Conservation (phyloP, 2,797 vertebrate genomes). For the Spea hammondii region DNA sequence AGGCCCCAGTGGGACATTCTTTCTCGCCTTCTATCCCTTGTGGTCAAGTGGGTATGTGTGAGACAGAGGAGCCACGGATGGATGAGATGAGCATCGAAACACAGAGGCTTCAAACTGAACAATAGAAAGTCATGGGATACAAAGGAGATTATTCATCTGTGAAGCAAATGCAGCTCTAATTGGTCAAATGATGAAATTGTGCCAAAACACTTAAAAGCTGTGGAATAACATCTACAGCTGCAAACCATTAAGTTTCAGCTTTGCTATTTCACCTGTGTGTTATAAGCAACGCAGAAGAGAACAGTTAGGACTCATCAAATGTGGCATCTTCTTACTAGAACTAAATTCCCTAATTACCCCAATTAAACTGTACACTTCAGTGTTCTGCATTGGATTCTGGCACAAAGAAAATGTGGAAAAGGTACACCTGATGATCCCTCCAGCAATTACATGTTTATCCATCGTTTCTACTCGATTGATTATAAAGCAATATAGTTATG, state of each 20-base stretch:
- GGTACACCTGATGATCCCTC: not conserved
- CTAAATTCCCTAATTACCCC: not conserved
- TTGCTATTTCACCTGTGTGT: not conserved
- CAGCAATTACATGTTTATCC: not conserved
- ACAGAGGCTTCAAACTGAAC: conserved; percentile 45
- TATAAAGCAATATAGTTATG: not conserved
- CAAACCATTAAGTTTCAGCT: conserved; percentile 62
- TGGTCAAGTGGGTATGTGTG: fast-evolving
- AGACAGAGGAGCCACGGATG: conserved; percentile 12
- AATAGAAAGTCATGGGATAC: conserved; percentile 59
- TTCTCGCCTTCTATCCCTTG: conserved; percentile 51
- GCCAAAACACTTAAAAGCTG: conserved; percentile 61
- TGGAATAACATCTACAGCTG: conserved; percentile 66
- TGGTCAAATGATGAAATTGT: conserved; percentile 65
- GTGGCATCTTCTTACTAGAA: not conserved
- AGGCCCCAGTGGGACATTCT: conserved; percentile 52
- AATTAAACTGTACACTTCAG: not conserved
- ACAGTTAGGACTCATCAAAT: not conserved
- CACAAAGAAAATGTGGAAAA: not conserved
- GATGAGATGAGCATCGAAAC: conserved; percentile 45
- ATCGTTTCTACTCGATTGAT: not conserved
- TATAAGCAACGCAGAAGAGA: not conserved
- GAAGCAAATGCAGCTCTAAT: conserved; percentile 70
- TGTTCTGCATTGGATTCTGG: not conserved
- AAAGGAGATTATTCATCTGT: conserved; percentile 67